phyloP scores from a whole-genome alignment of 2,113 vertebrate species.

The Meriones unguiculatus region DNA sequence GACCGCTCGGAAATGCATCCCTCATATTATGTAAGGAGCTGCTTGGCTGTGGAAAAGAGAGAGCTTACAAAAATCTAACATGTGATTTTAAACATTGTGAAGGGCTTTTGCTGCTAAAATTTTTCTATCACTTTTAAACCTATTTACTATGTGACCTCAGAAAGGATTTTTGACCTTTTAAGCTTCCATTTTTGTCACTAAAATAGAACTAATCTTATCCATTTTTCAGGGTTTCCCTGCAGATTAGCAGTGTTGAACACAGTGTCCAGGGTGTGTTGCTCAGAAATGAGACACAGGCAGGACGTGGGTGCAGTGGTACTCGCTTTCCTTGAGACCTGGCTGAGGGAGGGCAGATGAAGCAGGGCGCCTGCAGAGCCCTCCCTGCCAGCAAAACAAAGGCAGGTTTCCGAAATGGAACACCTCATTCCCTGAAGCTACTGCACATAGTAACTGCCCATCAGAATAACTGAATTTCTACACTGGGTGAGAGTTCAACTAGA shows the following conservation, averaged over 20 bases:
- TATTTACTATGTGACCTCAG: slow-evolving; percentile 25
- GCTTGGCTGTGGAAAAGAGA: not conserved
- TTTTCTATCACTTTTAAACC: not conserved
- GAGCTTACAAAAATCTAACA: not conserved
- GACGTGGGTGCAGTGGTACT: not conserved
- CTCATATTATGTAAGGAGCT: not conserved
- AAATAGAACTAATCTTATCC: not conserved
- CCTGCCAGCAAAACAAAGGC: not conserved
- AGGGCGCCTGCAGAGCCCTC: not conserved
- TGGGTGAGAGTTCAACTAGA: not conserved
- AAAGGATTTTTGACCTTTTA: slow-evolving; percentile 28
- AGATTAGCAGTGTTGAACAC: not conserved
- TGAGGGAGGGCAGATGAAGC: not conserved
- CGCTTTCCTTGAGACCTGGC: not conserved
- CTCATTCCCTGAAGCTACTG: not conserved
- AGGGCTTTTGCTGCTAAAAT: slow-evolving; percentile 22
- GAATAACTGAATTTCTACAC: not conserved
- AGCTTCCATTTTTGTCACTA: slow-evolving; percentile 25
- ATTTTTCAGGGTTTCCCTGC: not conserved
- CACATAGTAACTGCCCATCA: not conserved
- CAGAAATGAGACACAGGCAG: not conserved
- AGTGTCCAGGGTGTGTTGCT: not conserved
- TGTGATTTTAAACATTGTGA: slow-evolving; percentile 29
- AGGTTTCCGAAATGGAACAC: not conserved
- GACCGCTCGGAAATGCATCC: not conserved